A percentile compares a stretch with the other conserved stretches of the same genome.
Evolutionary conservation across 2,888 invertebrate genomes (phyloP).

Genomic region (Cephus pulcher): DNA sequence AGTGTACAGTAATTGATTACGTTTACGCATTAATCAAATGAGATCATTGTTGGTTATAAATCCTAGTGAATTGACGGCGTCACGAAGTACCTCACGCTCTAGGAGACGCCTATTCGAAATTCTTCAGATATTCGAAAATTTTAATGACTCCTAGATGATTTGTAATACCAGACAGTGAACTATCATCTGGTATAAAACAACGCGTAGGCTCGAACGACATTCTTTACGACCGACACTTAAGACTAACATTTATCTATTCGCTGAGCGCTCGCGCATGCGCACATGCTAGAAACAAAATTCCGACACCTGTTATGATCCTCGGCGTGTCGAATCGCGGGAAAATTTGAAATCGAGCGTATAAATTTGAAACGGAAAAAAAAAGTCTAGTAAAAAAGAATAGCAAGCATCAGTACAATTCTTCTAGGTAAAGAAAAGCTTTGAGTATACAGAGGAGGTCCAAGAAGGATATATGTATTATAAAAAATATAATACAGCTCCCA

Average conservation of each 20-base stretch:
- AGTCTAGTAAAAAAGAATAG: too few relatives aligned
- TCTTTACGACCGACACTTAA: neutral
- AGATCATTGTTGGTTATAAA: conserved; percentile 1
- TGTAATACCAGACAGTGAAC: neutral
- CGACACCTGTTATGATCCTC: neutral
- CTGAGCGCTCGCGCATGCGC: neutral
- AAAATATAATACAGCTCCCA: neutral
- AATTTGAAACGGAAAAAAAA: neutral
- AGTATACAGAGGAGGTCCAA: neutral
- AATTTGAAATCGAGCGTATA: too few relatives aligned
- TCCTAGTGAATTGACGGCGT: neutral
- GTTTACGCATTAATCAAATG: conserved; percentile 10
- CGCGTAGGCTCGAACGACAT: neutral
- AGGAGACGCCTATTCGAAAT: neutral
- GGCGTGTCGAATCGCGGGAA: too few relatives aligned
- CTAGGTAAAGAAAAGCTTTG: too few relatives aligned
- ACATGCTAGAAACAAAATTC: neutral
- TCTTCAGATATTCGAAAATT: neutral
- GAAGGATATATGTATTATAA: neutral
- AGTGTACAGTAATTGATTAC: conserved; percentile 18
- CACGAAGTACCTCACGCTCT: neutral
- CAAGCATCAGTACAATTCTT: too few relatives aligned
- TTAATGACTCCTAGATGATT: neutral
- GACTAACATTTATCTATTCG: neutral
- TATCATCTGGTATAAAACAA: neutral